Evolutionary conservation across 2,113 vertebrate species (phyloP).

Genomic region (Gorilla gorilla): DNA sequence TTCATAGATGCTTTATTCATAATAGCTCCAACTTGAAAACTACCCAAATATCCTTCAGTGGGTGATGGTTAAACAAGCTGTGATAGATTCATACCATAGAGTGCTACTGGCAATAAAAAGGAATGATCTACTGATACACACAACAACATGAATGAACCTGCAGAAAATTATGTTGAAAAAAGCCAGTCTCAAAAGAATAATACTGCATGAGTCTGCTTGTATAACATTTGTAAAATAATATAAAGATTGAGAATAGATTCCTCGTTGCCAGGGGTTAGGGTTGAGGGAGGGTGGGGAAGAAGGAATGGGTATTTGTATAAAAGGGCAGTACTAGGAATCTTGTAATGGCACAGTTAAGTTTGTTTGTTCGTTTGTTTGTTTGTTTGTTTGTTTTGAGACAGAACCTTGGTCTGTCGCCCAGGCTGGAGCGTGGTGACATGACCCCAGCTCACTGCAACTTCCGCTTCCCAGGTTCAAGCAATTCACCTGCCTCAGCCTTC

Average conservation of each 20-base stretch:
- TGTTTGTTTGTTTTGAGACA: too few species aligned
- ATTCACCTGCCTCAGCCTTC: too few species aligned
- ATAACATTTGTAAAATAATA: not conserved
- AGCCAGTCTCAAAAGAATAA: not conserved
- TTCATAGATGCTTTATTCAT: not conserved
- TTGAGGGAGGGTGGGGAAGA: not conserved
- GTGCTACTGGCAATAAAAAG: not conserved
- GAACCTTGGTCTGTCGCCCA: too few species aligned
- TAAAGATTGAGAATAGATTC: not conserved
- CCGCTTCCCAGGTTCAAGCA: too few species aligned
- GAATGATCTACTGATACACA: not conserved
- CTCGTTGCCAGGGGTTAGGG: not conserved
- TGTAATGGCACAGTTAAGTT: not conserved
- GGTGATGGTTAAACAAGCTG: not conserved
- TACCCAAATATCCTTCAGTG: not conserved
- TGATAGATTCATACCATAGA: too few species aligned
- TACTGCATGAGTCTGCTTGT: not conserved
- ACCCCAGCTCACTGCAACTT: too few species aligned
- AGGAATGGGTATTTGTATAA: not conserved
- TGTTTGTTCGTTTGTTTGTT: too few species aligned
- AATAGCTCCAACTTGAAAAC: not conserved
- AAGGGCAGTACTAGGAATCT: not conserved
- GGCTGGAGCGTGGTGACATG: too few species aligned
- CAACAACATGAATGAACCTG: not conserved
- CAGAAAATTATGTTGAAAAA: not conserved